Conservation (phyloP, 2,888 invertebrate genomes). For the Tenthredo distinguenda region DNA sequence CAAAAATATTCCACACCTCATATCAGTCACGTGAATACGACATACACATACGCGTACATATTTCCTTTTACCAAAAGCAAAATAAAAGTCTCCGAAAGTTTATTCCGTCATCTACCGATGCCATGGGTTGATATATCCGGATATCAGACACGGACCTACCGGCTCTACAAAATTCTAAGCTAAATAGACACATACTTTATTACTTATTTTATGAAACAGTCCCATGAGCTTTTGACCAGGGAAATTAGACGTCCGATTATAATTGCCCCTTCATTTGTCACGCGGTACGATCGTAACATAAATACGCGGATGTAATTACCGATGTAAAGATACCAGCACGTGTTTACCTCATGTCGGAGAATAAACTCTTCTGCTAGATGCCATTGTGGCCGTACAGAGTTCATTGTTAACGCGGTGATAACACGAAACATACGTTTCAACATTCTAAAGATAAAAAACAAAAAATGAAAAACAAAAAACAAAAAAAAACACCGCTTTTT, state of each 20-base stretch:
- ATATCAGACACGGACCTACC: background rate
- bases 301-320: slow-evolving; percentile 40
- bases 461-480: background rate
- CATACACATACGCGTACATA: too few relatives aligned
- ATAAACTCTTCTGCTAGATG: background rate
- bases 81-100: background rate
- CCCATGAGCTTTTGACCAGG: background rate
- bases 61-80: background rate
- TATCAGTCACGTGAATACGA: background rate
- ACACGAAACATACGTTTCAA: background rate
- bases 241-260: slow-evolving; percentile 38
- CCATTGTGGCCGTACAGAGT: background rate
- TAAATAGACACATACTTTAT: background rate
- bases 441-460: background rate
- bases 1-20: background rate
- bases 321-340: slow-evolving; percentile 19
- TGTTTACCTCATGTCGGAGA: slow-evolving; percentile 17
- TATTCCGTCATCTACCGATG: background rate
- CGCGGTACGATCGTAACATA: slow-evolving; percentile 13
- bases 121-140: background rate
- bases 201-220: background rate
- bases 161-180: background rate
- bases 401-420: background rate
- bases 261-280: slow-evolving; percentile 39
- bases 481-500: background rate